Conservation (phyloP, 2,113 vertebrate genomes). For the Oceanodroma tethys region DNA sequence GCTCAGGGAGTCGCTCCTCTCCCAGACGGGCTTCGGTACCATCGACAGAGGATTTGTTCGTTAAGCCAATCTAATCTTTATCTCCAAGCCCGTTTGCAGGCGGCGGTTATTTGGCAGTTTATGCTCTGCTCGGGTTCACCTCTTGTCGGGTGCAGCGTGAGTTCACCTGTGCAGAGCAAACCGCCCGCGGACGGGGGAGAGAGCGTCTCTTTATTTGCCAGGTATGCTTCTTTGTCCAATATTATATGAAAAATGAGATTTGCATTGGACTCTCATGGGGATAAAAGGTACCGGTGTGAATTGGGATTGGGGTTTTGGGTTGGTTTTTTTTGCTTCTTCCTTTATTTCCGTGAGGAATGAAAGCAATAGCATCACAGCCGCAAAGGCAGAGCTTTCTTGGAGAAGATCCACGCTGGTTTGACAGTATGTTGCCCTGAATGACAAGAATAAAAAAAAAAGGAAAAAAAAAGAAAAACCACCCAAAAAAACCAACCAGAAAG, state of each 20-base stretch:
- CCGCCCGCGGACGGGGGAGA: fast-evolving
- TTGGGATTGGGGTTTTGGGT: neutral
- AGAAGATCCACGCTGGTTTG: neutral
- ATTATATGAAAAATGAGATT: neutral
- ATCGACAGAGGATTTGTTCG: fast-evolving
- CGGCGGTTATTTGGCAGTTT: neutral
- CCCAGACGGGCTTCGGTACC: fast-evolving
- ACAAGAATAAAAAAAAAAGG: neutral
- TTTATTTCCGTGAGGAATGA: neutral
- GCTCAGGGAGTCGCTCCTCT: neutral
- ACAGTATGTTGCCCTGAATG: neutral
- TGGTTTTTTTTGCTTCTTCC: neutral
- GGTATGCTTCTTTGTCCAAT: neutral
- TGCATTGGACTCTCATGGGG: neutral
- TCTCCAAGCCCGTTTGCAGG: neutral
- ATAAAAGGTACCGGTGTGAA: neutral
- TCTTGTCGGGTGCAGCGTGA: fast-evolving
- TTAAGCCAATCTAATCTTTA: neutral
- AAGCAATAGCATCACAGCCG: neutral
- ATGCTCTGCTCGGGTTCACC: neutral
- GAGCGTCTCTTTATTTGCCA: neutral
- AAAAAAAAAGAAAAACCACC: too few relatives aligned
- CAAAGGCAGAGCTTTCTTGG: neutral
- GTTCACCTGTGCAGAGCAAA: neutral
- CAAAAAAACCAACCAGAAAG: neutral